phyloP scores from a whole-genome alignment of 2,888 invertebrate genomes.

The Odontocerum albicorne region DNA sequence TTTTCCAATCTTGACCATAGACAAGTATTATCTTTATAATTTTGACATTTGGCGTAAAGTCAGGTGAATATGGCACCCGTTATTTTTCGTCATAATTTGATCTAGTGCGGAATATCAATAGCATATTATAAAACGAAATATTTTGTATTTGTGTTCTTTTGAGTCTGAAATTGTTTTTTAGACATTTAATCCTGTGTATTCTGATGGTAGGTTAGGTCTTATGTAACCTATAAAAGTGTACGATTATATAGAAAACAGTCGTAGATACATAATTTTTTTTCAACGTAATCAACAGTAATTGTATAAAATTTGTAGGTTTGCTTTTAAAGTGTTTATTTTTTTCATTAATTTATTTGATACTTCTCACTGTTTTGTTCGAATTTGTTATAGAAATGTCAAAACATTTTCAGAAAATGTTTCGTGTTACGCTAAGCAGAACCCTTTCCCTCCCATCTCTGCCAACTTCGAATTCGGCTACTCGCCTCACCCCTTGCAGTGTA shows the following conservation, averaged over 20 bases:
- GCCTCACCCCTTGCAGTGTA: conserved; percentile 51
- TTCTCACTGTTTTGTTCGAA: too few relatives aligned
- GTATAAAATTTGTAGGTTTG: too few relatives aligned
- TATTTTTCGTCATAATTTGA: conserved; percentile 1
- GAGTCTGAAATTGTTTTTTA: background rate
- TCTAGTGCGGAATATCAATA: background rate
- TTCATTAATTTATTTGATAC: too few relatives aligned
- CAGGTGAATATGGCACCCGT: conserved; percentile 24
- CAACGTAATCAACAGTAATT: too few relatives aligned
- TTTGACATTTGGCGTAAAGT: conserved; percentile 23
- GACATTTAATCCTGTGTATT: conserved; percentile 1
- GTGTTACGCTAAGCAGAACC: conserved; percentile 72
- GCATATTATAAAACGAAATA: background rate
- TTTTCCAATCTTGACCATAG: background rate
- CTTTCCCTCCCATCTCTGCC: conserved; percentile 51
- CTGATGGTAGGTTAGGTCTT: conserved; percentile 28
- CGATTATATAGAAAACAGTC: background rate
- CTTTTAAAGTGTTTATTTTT: too few relatives aligned
- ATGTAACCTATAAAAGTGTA: conserved; percentile 30
- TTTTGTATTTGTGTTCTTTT: background rate
- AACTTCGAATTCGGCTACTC: conserved; percentile 46
- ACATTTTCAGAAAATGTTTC: conserved; percentile 67
- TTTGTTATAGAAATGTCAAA: too few relatives aligned
- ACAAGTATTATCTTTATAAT: too few relatives aligned
- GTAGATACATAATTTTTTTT: background rate